Base-by-base conservation (phyloP, 2,113 vertebrate species). In the Willisornis vidua region DNA sequence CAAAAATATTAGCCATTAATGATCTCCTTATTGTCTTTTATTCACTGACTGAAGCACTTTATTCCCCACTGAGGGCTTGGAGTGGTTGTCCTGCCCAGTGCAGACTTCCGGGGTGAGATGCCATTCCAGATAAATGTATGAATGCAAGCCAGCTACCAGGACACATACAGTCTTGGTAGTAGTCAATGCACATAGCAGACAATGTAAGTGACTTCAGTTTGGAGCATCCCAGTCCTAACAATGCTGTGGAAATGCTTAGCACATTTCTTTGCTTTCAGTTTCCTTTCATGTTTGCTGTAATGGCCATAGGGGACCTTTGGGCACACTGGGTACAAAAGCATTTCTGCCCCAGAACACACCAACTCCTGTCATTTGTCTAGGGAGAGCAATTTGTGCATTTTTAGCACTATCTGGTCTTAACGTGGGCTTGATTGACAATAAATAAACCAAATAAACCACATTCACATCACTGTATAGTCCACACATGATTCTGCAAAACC, bases 51-150 rank as follows among this genome's bases (percentile, higher is more conserved):
- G n/a, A 71, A 89, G 15, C 29, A 15, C 10, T 93, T 73, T 23
- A 20, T 86, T 49, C 7, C 7, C 4, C 4, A 11, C 9, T 1
- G 3, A 63, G 37, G n/a, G 12, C 25, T 62, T 0, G 3, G 28
- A 52, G 51, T 39, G 22, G 17, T 73, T 68, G 29, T 68, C 22
- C 55, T 65, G 37, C 26, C 25, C 66, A 20, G 37, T 48, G 49
- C 16, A 54, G 13, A 9, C 4, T 66, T 67, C 46, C 46, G 41
- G 28, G 8, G 24, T 19, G 46, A 75, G 46, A 45, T 33, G 22
- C 33, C 31, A 35, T 57, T 92, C 35, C 65, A 85, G 52, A 4
- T 81, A 31, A 55, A 55, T 59, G 45, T 14, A 58, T 62, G 63
- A 75, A 41, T 24, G 10, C 28, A 55, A 51, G 12, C 26, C 29